phyloP scores from a whole-genome alignment of 2,797 vertebrate species.

The Sebastes ruberrimus region DNA sequence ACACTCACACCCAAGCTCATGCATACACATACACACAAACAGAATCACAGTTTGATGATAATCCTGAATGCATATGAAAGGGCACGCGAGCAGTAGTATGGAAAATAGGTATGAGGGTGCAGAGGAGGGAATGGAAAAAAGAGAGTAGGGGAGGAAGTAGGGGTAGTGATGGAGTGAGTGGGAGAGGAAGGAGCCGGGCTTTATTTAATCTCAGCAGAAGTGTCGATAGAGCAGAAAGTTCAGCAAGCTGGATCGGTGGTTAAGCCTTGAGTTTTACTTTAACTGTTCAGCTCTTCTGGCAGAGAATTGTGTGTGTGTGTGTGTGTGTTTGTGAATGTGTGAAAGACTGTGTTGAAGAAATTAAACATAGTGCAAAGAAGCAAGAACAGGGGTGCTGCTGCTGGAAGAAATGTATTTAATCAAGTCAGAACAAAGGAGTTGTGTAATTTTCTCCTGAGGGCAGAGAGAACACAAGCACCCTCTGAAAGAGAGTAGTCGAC shows the following conservation, averaged over 20 bases:
- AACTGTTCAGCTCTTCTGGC: conserved; percentile 71
- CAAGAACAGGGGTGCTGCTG: conserved; percentile 55
- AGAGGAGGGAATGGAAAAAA: conserved; percentile 9
- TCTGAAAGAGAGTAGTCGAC: conserved; percentile 35
- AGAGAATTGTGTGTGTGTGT: conserved; percentile 2
- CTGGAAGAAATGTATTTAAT: conserved; percentile 77
- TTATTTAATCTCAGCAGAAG: conserved; percentile 81
- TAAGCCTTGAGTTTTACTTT: conserved; percentile 78
- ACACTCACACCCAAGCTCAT: conserved; percentile 8
- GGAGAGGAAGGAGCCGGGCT: conserved; percentile 65
- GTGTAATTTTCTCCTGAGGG: conserved; percentile 71
- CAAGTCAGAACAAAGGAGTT: conserved; percentile 77
- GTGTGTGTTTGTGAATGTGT: conserved; percentile 25
- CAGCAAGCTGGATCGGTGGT: conserved; percentile 79
- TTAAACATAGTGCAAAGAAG: conserved; percentile 70
- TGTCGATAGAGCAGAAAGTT: conserved; percentile 82
- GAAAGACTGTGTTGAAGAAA: conserved; percentile 56
- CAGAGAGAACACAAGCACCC: conserved; percentile 46
- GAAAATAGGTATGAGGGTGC: conserved; percentile 48
- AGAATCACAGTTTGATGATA: conserved; percentile 57
- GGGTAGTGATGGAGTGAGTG: conserved; percentile 45
- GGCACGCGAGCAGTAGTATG: conserved; percentile 51
- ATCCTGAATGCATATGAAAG: conserved; percentile 71
- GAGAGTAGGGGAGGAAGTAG: conserved; percentile 17
- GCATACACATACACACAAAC: conserved; percentile 57